phyloP scores from a whole-genome alignment of 2,888 invertebrate genomes.

The Drymonia ruficornis region DNA sequence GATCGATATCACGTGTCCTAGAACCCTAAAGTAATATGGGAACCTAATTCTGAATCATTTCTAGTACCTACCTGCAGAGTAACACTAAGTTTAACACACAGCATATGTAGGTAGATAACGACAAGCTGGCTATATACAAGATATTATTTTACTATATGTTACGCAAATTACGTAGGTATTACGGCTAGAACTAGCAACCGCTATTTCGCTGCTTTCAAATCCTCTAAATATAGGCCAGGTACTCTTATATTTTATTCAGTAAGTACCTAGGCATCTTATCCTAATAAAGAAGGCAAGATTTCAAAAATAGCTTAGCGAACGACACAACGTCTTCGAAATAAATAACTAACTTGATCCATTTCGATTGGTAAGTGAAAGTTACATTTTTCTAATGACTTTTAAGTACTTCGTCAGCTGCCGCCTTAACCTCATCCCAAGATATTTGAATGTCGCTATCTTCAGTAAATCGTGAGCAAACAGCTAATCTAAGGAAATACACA shows the following conservation, averaged over 20 bases:
- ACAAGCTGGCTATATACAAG: no score
- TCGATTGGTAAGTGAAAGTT: background rate
- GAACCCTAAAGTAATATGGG: no score
- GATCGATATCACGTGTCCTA: background rate
- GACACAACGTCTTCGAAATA: background rate
- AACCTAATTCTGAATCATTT: no score
- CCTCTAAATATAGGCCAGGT: background rate
- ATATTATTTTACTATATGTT: no score
- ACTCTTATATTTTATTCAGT: no score
- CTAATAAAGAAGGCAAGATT: background rate
- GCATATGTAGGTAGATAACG: no score
- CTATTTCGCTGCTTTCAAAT: background rate
- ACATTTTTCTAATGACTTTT: constrained; percentile 32
- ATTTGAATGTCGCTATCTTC: constrained; percentile 92
- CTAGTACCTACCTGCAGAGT: no score
- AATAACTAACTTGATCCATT: background rate
- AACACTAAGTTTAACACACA: no score
- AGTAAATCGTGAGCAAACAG: constrained; percentile 94
- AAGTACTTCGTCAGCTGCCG: constrained; percentile 89
- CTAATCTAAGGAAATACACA: constrained; percentile 94
- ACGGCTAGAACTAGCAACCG: background rate
- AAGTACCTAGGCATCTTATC: no score
- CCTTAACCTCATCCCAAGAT: constrained; percentile 94
- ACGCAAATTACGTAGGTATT: no score
- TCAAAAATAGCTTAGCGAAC: background rate